Conservation (phyloP, 2,797 vertebrate species). For the Helarctos malayanus region DNA sequence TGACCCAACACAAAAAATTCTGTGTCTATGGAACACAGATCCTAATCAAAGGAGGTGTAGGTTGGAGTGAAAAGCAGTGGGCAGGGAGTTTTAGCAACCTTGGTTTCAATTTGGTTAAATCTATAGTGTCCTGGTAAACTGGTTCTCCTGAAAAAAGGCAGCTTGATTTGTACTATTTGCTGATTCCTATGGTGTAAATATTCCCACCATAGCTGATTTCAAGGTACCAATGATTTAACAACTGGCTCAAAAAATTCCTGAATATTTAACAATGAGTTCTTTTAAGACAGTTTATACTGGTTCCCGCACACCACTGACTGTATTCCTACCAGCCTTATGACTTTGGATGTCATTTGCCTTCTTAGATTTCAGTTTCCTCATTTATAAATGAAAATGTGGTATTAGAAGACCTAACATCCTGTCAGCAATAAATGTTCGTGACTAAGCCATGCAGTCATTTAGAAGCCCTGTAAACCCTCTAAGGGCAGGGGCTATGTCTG, state of each 20-base stretch:
- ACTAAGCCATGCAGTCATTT: not conserved
- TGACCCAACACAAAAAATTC: not conserved
- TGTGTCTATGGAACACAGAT: not conserved
- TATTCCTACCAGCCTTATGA: not conserved
- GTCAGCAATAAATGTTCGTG: not conserved
- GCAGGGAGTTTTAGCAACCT: not conserved
- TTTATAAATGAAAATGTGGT: not conserved
- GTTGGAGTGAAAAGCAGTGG: not conserved
- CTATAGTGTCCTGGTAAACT: not conserved
- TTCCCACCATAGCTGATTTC: not conserved
- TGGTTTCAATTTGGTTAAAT: not conserved
- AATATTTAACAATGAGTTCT: not conserved
- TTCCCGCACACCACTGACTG: not conserved
- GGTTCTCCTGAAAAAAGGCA: not conserved
- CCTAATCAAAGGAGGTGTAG: not conserved
- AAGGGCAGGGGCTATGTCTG: not conserved
- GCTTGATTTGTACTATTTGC: not conserved
- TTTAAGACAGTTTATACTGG: not conserved
- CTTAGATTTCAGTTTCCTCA: slow-evolving; percentile 33
- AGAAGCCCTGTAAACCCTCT: not conserved
- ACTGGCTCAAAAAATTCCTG: not conserved
- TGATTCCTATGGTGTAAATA: not conserved
- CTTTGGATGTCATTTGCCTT: not conserved
- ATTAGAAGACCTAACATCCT: not conserved
- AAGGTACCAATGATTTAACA: slow-evolving; percentile 13